Conservation (phyloP, 2,113 vertebrate species). For the Pardalotus punctatus region DNA sequence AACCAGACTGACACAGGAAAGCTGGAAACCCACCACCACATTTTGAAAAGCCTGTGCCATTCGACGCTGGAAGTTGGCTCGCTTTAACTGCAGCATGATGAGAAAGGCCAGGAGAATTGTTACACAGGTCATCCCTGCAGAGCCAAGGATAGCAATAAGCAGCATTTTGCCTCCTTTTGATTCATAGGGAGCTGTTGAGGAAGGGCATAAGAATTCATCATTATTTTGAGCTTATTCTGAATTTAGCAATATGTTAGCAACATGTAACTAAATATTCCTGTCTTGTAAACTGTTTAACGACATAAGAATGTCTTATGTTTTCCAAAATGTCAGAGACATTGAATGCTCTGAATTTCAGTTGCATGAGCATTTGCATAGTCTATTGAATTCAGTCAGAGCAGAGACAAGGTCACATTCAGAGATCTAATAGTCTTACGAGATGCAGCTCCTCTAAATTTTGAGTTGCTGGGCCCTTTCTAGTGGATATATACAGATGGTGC, state of each 20-base stretch:
- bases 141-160: slow-evolving; percentile 89
- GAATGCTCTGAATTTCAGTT: background rate
- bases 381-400: background rate
- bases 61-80: slow-evolving; percentile 81
- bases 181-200: slow-evolving; percentile 56
- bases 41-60: slow-evolving; percentile 88
- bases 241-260: background rate
- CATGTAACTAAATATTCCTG: background rate
- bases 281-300: background rate
- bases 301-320: background rate
- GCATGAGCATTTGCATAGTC: background rate
- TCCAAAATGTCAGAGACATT: background rate
- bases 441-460: background rate
- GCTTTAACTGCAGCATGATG: slow-evolving; percentile 85
- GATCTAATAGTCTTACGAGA: background rate
- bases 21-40: slow-evolving; percentile 68
- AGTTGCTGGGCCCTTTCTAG: background rate
- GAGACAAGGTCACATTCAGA: background rate
- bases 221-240: background rate
- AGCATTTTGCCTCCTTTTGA: slow-evolving; percentile 80
- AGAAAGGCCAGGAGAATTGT: slow-evolving; percentile 87
- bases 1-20: background rate
- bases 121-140: slow-evolving; percentile 87
- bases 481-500: background rate
- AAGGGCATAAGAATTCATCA: background rate